These are phyloP conservation scores for Tauraco erythrolophus DNA, from an alignment of 2,113 vertebrate genomes.

Conservation along the genomic window DNA sequence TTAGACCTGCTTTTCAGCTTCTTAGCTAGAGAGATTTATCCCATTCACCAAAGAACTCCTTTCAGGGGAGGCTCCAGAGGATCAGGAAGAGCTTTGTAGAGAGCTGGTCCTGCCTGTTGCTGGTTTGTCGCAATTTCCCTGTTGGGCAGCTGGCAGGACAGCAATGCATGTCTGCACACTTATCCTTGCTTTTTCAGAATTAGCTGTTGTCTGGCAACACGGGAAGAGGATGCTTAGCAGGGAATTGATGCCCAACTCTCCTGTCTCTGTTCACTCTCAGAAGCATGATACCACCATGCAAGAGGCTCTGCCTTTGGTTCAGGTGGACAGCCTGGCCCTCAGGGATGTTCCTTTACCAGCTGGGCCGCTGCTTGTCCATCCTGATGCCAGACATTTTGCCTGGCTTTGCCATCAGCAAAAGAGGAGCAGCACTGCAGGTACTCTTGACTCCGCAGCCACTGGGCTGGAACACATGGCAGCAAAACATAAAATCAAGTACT, in stretches of 20 bases:
- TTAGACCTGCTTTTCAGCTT: neutral
- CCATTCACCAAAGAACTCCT: neutral
- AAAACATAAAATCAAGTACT: constrained; percentile 22
- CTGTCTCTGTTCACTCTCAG: neutral
- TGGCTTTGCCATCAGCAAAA: neutral
- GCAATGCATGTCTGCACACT: neutral
- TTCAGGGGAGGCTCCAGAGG: neutral
- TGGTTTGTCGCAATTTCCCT: neutral
- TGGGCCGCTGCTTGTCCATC: fast-evolving
- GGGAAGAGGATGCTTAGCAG: neutral
- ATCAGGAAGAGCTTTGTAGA: neutral
- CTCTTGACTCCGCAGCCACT: neutral
- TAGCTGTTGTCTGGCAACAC: neutral
- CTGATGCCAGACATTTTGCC: neutral
- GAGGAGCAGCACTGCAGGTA: neutral
- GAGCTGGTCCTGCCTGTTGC: neutral
- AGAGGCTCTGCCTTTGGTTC: neutral
- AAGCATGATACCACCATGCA: neutral
- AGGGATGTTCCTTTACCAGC: neutral
- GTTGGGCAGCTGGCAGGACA: neutral
- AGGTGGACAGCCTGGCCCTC: neutral
- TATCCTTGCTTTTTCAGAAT: neutral
- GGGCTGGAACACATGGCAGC: neutral
- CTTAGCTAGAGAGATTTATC: neutral
- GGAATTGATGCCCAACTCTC: neutral